These are phyloP conservation scores for Scaptodrosophila latifasciaeformis DNA, from an alignment of 2,888 invertebrate genomes.

Conservation along the genomic window DNA sequence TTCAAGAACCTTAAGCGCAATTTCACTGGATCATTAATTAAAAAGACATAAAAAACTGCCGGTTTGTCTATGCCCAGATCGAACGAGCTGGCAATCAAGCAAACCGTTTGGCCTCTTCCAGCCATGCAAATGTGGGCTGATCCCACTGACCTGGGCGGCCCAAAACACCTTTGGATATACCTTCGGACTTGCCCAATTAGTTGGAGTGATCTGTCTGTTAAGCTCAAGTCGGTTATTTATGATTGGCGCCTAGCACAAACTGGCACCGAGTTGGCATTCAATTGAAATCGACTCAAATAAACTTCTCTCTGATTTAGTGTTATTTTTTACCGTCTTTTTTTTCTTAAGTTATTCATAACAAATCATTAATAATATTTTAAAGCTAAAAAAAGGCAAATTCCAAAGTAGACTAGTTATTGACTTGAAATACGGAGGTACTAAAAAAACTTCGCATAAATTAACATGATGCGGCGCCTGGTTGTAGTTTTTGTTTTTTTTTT, in stretches of 20 bases:
- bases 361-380: constrained; percentile 40
- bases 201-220: neutral
- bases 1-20: constrained; percentile 25
- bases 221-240: constrained; percentile 38
- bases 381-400: no score
- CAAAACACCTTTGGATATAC: constrained; percentile 13
- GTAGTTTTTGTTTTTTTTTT: constrained; percentile 3
- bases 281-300: no score
- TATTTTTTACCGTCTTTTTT: constrained; percentile 26
- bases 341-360: constrained; percentile 43
- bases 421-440: constrained; percentile 10
- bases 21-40: constrained; percentile 41
- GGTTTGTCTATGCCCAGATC: neutral
- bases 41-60: constrained; percentile 12
- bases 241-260: constrained; percentile 54
- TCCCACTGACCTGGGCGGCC: constrained; percentile 14
- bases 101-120: neutral
- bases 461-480: constrained; percentile 28
- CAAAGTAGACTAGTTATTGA: no score
- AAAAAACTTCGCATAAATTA: constrained; percentile 35
- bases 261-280: constrained; percentile 39
- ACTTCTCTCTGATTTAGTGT: no score
- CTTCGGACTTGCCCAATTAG: neutral
- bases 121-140: constrained; percentile 26
- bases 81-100: neutral